Conservation (phyloP, 2,888 invertebrate species). For the Ecliptopera silaceata region DNA sequence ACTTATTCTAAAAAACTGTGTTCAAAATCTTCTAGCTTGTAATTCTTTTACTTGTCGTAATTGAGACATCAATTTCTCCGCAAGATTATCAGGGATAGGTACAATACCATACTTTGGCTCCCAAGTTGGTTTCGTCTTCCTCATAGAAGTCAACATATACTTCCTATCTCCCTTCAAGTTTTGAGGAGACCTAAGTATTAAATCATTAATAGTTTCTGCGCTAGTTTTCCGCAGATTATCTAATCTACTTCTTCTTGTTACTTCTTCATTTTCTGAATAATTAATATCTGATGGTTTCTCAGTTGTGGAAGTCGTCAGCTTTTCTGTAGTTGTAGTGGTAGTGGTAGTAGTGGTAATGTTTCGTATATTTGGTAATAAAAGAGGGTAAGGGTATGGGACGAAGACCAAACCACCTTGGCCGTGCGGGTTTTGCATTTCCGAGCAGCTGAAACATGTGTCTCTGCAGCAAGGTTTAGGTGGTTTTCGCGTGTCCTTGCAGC, state of each 20-base stretch:
- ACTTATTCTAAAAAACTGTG: not conserved
- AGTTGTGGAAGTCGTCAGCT: not conserved
- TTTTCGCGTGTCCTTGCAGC: constrained; percentile 36
- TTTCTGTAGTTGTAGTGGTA: constrained; percentile 6
- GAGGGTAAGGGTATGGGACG: constrained; percentile 51
- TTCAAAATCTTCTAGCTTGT: constrained; percentile 24
- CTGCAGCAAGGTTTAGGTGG: constrained; percentile 46
- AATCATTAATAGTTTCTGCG: constrained; percentile 4
- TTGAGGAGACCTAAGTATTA: not conserved
- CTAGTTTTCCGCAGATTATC: not conserved
- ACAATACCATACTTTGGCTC: constrained; percentile 63
- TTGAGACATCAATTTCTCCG: constrained; percentile 55
- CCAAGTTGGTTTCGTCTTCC: constrained; percentile 54
- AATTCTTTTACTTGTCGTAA: constrained; percentile 45
- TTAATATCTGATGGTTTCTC: not conserved
- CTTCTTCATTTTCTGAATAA: not conserved
- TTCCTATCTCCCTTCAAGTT: constrained; percentile 38
- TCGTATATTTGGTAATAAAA: constrained; percentile 34
- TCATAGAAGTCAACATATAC: constrained; percentile 48
- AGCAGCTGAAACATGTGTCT: constrained; percentile 13
- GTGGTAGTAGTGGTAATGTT: constrained; percentile 12
- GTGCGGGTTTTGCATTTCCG: constrained; percentile 8
- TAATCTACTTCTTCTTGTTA: too few species aligned
- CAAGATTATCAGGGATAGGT: constrained; percentile 59
- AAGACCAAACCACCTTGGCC: constrained; percentile 38